These are phyloP conservation scores for Drosophila mauritiana DNA, from an alignment of 1,140 invertebrate species.

Conservation along the genomic window DNA sequence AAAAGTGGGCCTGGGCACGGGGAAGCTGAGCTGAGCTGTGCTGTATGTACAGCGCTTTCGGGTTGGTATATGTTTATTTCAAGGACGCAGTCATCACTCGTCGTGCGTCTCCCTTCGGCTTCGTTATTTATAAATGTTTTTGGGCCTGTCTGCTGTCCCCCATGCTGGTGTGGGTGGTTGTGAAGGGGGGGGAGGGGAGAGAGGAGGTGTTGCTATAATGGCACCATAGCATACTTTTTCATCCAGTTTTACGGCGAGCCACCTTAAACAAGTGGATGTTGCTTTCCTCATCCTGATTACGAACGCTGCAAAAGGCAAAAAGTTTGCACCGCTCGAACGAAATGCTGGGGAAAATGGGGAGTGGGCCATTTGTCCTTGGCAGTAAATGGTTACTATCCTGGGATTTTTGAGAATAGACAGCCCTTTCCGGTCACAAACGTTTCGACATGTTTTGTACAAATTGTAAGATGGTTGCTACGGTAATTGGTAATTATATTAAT, in stretches of 20 bases:
- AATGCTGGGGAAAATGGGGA: neutral
- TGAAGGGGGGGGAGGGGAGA: constrained; percentile 22
- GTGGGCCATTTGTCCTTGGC: constrained; percentile 61
- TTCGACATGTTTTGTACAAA: neutral
- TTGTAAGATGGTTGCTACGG: neutral
- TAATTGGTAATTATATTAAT: neutral
- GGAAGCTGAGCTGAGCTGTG: constrained; percentile 19
- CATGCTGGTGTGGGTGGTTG: constrained; percentile 21
- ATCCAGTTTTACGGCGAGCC: constrained; percentile 34
- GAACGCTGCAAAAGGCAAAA: constrained; percentile 24
- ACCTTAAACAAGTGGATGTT: constrained; percentile 46
- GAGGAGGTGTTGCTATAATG: constrained; percentile 15
- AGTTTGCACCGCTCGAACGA: constrained; percentile 10
- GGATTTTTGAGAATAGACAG: constrained; percentile 46
- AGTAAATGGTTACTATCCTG: constrained; percentile 56
- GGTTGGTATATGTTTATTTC: constrained; percentile 62
- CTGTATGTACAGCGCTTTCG: constrained; percentile 38
- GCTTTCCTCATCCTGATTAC: constrained; percentile 32
- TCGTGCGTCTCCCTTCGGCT: constrained; percentile 51
- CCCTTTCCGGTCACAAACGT: constrained; percentile 15
- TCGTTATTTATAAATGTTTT: constrained; percentile 72
- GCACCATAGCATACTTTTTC: constrained; percentile 70
- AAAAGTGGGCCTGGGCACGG: constrained; percentile 2
- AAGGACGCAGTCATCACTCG: constrained; percentile 78
- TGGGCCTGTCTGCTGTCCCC: constrained; percentile 57